Evolutionary conservation across 2,888 invertebrate genomes (phyloP).

Genomic region (Noctuana brunneofusca): DNA sequence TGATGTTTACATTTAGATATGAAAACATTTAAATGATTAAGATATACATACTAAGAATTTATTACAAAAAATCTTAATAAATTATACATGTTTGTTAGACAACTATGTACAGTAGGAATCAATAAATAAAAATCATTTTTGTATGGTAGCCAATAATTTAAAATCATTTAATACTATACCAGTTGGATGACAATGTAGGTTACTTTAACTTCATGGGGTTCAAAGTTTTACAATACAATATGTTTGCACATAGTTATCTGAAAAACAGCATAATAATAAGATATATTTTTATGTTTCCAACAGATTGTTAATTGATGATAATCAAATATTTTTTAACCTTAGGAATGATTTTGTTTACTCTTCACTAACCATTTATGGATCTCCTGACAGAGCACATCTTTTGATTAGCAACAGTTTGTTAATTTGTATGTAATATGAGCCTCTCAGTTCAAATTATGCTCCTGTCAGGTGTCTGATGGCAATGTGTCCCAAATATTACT

Average conservation of each 20-base stretch:
- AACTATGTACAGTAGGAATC: too few species aligned
- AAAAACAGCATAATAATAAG: too few species aligned
- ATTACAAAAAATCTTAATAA: too few species aligned
- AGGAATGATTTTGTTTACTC: not conserved
- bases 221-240: too few species aligned
- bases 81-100: too few species aligned
- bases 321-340: not conserved
- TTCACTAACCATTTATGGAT: not conserved
- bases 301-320: not conserved
- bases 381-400: not conserved
- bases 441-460: not conserved
- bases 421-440: slow-evolving; percentile 18
- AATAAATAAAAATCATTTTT: not conserved
- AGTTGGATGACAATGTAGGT: not conserved
- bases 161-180: not conserved
- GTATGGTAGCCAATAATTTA: not conserved
- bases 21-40: not conserved
- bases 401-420: slow-evolving; percentile 12
- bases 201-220: not conserved
- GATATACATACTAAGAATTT: too few species aligned
- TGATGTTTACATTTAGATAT: not conserved
- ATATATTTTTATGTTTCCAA: too few species aligned
- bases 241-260: too few species aligned
- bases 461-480: slow-evolving; percentile 20
- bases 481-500: slow-evolving; percentile 24